Evolutionary conservation across 2,888 invertebrate species (phyloP), one percentile per base, ranked within the genome.

Genomic region (Tetranychus piercei): DNA sequence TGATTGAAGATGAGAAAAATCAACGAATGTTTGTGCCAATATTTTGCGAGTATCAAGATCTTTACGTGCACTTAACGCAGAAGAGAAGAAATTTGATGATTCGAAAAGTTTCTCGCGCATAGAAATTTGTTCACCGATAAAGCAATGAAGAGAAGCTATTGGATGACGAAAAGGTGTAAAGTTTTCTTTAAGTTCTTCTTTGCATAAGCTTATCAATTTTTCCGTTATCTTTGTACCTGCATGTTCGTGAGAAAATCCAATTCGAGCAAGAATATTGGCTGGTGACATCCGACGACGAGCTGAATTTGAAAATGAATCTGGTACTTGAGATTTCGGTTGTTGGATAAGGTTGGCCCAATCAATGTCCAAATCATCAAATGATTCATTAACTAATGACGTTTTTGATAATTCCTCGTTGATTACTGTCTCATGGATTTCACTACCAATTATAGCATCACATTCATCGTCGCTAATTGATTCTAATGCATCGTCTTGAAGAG

Each of bases 281-380:
- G 91, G 88, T 79, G 88, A 88, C 90, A 91, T 94, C 69, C 89
- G 87, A 78, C 89, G 87, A 77, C 91, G 87, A 1, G 89, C 88
- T 6, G 87, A 86, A 79, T 86, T 81, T 80, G 85, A 23, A 20
- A 11, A 18, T 11, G 69, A 69, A 11, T 69, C 34, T 18, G 69
- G 69, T 20, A 22, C 22, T 23, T 11, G 22, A 23, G 69, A 22
- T 23, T 69, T 69, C 5, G 20, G 69, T 5, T 20, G 34, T 69
- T 20, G 5, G 9, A 80, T 78, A 75, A 94, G 85, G 81, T 91
- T 91, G 15, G 91, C 90, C 94, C 94, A 94, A 83, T 94, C 93
- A 1, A 94, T 93, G n/a, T 93, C 93, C 44, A 94, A 83, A n/a
- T 92, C 92, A 83, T 94, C 93, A 6, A 92, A 92, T 77, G 93